phyloP scores from a whole-genome alignment of 2,797 vertebrate genomes.

The Erethizon dorsatum region DNA sequence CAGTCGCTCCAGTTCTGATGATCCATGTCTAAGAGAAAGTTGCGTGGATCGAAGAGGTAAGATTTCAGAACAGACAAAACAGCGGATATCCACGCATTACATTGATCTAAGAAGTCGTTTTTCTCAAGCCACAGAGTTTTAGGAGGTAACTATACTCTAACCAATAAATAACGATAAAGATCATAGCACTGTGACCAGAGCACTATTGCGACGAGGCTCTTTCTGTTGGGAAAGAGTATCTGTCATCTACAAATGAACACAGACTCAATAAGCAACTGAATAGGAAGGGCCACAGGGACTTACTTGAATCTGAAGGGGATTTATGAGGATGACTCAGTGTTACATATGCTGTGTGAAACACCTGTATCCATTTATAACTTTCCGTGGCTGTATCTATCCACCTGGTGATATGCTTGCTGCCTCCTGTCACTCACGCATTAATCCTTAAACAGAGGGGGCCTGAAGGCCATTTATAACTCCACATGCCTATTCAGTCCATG shows the following conservation, averaged over 20 bases:
- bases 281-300: not conserved
- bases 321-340: slow-evolving; percentile 24
- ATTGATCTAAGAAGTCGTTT: not conserved
- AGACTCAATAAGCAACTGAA: not conserved
- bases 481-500: rapidly evolving
- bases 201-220: not conserved
- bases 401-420: not conserved
- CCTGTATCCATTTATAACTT: not conserved
- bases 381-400: not conserved
- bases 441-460: not conserved
- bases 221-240: slow-evolving; percentile 11
- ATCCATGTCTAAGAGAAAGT: not conserved
- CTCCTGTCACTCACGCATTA: not conserved
- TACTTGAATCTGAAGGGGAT: slow-evolving; percentile 55
- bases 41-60: not conserved
- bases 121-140: not conserved
- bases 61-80: not conserved
- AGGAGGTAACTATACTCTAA: not conserved
- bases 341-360: not conserved
- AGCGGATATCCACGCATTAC: not conserved
- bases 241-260: slow-evolving; percentile 13
- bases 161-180: not conserved
- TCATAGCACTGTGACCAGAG: not conserved
- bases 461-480: not conserved
- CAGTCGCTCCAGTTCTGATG: not conserved